Evolutionary conservation across 2,113 vertebrate species (phyloP), one percentile per base, ranked within the genome.

Genomic region (Ranitomeya variabilis): DNA sequence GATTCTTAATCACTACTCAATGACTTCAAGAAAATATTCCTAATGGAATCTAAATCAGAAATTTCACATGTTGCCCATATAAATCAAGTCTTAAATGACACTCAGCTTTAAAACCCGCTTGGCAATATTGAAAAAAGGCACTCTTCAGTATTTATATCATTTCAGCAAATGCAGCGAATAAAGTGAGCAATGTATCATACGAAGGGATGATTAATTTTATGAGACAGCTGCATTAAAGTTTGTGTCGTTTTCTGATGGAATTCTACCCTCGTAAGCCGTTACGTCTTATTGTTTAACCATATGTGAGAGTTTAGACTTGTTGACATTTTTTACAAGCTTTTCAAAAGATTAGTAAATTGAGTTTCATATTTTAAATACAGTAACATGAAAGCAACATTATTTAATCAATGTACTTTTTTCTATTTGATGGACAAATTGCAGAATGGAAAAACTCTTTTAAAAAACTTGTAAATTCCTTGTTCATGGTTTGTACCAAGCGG

Each of bases 1-100:
- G 59, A 59, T 69, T 79, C 81, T 85, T 84, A 79, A 62, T 85
- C 73, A 69, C 76, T 73, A 37, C 45, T 51, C 21, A 45, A 57
- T 69, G 15, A 79, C 66, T 78, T 26, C 52, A 54, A 21, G 16
- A 79, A 89, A 79, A 89, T 64, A 86, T 69, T 52, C 62, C 54
- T 79, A 89, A 23, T 73, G 83, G 62, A 66, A 85, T 86, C 83
- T 78, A 89, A 89, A 86, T 89, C 76, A 69, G 31, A 86, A 84
- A 60, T 60, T 62, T 8, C 64, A 67, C 76, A 73, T 80, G 71
- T 85, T 54, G 51, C 26, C 23, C 21, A 71, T 85, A 18, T 89
- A 85, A 85, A 85, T 89, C 74, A 45, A 80, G 31, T 80, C 55
- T 85, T 85, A 80, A 85, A 52, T 80, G 55, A 62, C 26, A 79